A percentile compares a stretch with the other conserved stretches of the same genome.
phyloP scores from a whole-genome alignment of 2,888 invertebrate species.

The Carpatolechia fugitivella region DNA sequence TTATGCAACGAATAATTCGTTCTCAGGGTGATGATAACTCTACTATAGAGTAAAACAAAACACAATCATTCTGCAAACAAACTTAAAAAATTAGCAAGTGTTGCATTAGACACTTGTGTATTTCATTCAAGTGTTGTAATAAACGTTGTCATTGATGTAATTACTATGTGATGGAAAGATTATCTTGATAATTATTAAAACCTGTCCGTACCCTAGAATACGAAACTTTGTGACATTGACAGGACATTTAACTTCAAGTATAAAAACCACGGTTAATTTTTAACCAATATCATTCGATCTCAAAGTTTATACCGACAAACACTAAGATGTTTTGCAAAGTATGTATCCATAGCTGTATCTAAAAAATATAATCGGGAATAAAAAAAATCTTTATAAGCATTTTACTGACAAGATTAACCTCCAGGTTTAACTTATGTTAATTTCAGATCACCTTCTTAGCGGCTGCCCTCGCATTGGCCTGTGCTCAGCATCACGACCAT shows the following conservation, averaged over 20 bases:
- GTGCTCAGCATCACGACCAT: constrained; percentile 19
- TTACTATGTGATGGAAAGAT: neutral
- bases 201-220: neutral
- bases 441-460: constrained; percentile 12
- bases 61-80: too few relatives aligned
- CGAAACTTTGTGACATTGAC: constrained; percentile 8
- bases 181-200: neutral
- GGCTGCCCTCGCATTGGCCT: neutral
- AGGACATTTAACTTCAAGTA: neutral
- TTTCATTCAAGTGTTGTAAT: neutral
- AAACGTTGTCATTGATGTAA: neutral
- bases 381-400: too few relatives aligned
- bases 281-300: constrained; percentile 9
- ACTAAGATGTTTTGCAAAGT: constrained; percentile 15
- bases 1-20: too few relatives aligned
- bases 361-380: too few relatives aligned
- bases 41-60: too few relatives aligned
- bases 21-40: too few relatives aligned
- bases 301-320: constrained; percentile 6
- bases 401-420: too few relatives aligned
- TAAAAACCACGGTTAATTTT: constrained; percentile 9
- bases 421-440: too few relatives aligned
- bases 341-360: neutral
- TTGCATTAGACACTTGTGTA: neutral
- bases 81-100: too few relatives aligned